Conservation (phyloP, 2,113 vertebrate genomes). For the Myanophis thanlyinensis region DNA sequence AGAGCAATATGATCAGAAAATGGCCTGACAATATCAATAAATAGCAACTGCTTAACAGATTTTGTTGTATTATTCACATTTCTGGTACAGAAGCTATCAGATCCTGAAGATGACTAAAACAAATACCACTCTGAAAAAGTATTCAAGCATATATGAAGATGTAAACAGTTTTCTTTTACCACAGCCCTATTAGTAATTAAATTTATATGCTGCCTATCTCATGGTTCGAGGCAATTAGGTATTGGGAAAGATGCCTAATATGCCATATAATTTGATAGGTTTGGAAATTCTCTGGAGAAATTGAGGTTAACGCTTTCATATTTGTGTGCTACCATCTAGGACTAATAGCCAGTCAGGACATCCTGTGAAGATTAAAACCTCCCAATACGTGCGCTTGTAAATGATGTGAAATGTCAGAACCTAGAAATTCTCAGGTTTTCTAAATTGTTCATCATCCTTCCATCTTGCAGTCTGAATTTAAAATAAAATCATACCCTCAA, state of each 20-base stretch:
- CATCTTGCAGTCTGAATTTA: slow-evolving; percentile 31
- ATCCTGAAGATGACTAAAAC: slow-evolving; percentile 2
- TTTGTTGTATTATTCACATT: background rate
- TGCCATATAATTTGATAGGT: background rate
- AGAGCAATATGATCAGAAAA: slow-evolving; percentile 1
- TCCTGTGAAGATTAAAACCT: slow-evolving; percentile 12
- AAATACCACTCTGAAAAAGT: background rate
- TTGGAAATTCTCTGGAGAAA: slow-evolving; percentile 20
- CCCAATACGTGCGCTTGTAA: background rate
- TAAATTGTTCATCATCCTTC: background rate
- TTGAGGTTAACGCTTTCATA: background rate
- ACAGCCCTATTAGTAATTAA: background rate
- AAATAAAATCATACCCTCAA: slow-evolving; percentile 26
- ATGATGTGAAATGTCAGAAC: slow-evolving; percentile 38
- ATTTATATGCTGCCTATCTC: background rate
- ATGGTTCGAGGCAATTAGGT: background rate
- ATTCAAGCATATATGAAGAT: background rate
- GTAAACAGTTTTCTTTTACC: slow-evolving; percentile 23
- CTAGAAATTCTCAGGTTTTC: slow-evolving; percentile 10
- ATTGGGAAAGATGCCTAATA: background rate
- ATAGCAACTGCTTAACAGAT: background rate
- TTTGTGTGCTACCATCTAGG: slow-evolving; percentile 1
- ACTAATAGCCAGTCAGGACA: slow-evolving; percentile 14
- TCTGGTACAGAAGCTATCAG: background rate
- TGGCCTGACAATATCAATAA: background rate